Evolutionary conservation across 2,797 vertebrate genomes (phyloP), one percentile per base, ranked within the genome.

Genomic region (Cyprinodon diabolis): DNA sequence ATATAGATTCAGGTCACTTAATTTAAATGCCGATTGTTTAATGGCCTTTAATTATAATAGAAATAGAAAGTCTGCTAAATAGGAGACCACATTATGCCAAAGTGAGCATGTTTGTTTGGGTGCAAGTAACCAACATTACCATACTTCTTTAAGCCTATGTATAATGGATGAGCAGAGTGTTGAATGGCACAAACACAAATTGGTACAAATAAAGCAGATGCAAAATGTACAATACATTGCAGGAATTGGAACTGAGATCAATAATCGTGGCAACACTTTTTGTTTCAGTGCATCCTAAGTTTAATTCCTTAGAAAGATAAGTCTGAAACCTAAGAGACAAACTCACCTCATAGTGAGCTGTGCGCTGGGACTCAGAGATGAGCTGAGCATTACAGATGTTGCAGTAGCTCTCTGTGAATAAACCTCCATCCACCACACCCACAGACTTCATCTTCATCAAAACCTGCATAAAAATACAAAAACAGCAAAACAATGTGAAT

Each of bases 341-440:
- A 88, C 89, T 92, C 81, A 95, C 95, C 94, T 95, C 95, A 4
- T 95, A 95, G 89, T 95, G 95, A 84, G 95, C 94, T 21, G 93
- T 94, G 77, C 94, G 93, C 92, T 95, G 95, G 75, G 95, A 95
- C 90, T 95, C 93, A 1, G 95, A 95, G 91, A 95, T 95, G 84
- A 95, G 93, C 90, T 95, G 95, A 81, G 94, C 95, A 79, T 95
- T 95, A 89, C 95, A 95, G 91, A 95, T 95, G 91, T 95, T 95
- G 85, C 95, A 95, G 77, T 95, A 95, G 89, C 93, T 95, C 82
- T 95, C 94, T 78, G 94, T 95, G 89, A 95, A 95, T 84, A 95
- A 90, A 74, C 90, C 92, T 85, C 92, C 91, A 71, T 95, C 92
- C 84, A 93, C 91, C 23, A 92, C 83, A 77, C 88, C 93, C 35